Base-by-base conservation (phyloP, 2,888 invertebrate species). In the Athetis lepigone region DNA sequence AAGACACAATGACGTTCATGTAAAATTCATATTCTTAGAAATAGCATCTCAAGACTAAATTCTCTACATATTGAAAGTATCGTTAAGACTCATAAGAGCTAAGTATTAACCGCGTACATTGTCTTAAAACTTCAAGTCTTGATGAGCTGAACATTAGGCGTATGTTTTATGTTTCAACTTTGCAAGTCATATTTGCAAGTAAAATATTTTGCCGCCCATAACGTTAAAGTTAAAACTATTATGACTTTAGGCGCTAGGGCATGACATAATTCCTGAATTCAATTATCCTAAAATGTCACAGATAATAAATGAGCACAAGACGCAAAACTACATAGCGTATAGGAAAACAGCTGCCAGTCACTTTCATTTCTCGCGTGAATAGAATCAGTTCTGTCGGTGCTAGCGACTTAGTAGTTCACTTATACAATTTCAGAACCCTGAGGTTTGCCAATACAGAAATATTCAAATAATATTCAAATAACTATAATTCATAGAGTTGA, bases 311-410 rank as follows among this genome's bases (percentile, higher is more conserved):
- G 75, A 65, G 52, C 56, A 66, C 54, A 63, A 70, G 62, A 62
- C 66, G 58, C 52, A 52, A 18, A 58, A 54, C 52, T 19, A 16
- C 64, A 62, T 64, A 54, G 61, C 42, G 58, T 61, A 56, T 62
- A 67, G 59, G 54, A 78, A 70, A 80, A 81, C 82, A 84, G 76
- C 84, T 86, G 86, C 85, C 85, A 88, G 83, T 87, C 84, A 91
- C 94, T 94, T 94, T 94, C 94, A 89, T 89, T 91, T 93, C 89
- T 94, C 87, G 93, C 94, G 94, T 94, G 94, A 90, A 91, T 84
- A 82, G 86, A 86, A 86, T 87, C 88, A 86, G 85, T 90, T 83
- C 61, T 60, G 61, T 56, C 50, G 66, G 77, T 81, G 69, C 86
- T 39, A 80, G 80, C 81, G 82, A 80, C 77, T 82, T 86, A 79